Evolutionary conservation across 2,888 invertebrate species (phyloP).

Genomic region (Yponomeuta evonymella): DNA sequence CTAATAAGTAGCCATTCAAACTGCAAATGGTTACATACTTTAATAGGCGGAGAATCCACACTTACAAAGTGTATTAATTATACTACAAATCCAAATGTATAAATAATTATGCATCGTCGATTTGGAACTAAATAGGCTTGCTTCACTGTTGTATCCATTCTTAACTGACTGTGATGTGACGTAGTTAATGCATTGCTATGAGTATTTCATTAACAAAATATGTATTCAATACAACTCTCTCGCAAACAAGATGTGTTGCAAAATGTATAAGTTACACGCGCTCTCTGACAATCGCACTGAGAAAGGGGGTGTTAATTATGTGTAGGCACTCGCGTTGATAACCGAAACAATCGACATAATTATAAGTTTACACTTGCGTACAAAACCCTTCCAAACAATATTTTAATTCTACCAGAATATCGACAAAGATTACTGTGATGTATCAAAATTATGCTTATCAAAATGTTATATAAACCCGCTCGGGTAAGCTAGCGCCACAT

Average conservation of each 20-base stretch:
- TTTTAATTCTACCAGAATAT: neutral
- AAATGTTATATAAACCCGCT: neutral
- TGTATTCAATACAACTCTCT: neutral
- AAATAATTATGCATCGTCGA: slow-evolving; percentile 68
- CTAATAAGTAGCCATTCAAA: slow-evolving; percentile 69
- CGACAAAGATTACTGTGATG: slow-evolving; percentile 17
- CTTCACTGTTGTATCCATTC: slow-evolving; percentile 46
- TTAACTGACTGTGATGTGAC: slow-evolving; percentile 63
- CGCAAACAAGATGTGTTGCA: neutral
- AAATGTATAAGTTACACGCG: neutral
- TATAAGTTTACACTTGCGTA: neutral
- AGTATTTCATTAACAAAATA: slow-evolving; percentile 42
- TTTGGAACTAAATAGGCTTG: slow-evolving; percentile 61
- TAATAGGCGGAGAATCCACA: slow-evolving; percentile 75
- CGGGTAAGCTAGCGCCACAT: neutral
- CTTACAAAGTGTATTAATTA: slow-evolving; percentile 67
- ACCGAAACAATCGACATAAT: neutral
- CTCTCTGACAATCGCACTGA: neutral
- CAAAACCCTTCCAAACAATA: slow-evolving; percentile 7
- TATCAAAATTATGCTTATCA: slow-evolving; percentile 29
- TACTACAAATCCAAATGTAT: slow-evolving; percentile 72
- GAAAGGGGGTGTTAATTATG: neutral
- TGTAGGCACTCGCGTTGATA: neutral
- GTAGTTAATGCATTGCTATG: slow-evolving; percentile 52
- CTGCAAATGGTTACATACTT: slow-evolving; percentile 68